Evolutionary conservation across 2,888 invertebrate species (phyloP).

Genomic region (Chesias legatella): DNA sequence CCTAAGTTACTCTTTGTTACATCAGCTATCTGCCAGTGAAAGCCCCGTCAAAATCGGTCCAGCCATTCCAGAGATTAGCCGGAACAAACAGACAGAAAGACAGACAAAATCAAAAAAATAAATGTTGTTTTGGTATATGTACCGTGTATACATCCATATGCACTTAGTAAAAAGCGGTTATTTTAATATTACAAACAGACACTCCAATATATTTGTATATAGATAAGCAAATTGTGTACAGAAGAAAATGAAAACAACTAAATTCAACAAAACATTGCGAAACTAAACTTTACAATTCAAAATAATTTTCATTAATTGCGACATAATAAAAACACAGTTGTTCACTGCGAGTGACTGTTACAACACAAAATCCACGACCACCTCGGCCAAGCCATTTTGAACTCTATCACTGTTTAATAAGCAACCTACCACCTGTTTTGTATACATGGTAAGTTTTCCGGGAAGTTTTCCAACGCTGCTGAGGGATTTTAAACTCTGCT

Average conservation of each 20-base stretch:
- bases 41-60: too few species aligned
- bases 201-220: too few species aligned
- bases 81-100: too few species aligned
- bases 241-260: constrained; percentile 17
- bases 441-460: constrained; percentile 17
- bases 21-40: too few species aligned
- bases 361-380: constrained; percentile 29
- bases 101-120: too few species aligned
- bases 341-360: constrained; percentile 60
- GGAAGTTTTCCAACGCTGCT: constrained; percentile 2
- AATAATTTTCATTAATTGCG: constrained; percentile 41
- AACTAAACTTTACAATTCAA: constrained; percentile 19
- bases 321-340: constrained; percentile 46
- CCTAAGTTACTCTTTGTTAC: too few species aligned
- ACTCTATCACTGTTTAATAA: constrained; percentile 4
- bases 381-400: constrained; percentile 2
- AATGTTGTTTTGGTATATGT: too few species aligned
- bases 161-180: too few species aligned
- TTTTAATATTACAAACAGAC: too few species aligned
- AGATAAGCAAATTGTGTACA: too few species aligned
- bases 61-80: too few species aligned
- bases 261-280: constrained; percentile 13
- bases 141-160: too few species aligned
- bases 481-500: constrained; percentile 34
- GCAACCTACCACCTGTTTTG: constrained; percentile 1